Percentiles rank a stretch among this genome's conserved stretches.
These are phyloP conservation scores for Scortum barcoo DNA, from an alignment of 2,113 vertebrate species.

Conservation along the genomic window DNA sequence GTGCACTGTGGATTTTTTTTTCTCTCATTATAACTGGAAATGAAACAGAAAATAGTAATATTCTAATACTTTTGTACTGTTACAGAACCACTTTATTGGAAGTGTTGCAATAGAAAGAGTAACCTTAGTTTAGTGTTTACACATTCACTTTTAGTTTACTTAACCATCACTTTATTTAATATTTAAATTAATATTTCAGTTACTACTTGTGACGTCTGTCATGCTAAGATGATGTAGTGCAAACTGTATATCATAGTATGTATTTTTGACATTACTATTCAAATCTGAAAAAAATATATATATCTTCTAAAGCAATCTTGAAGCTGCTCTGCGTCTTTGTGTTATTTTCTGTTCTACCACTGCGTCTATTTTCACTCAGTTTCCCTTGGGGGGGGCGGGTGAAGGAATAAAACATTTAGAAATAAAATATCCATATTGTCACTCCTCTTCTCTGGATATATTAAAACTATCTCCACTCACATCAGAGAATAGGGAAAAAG, in stretches of 20 bases:
- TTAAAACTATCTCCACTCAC: neutral
- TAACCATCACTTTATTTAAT: slow-evolving; percentile 96
- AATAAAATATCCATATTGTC: neutral
- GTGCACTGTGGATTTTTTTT: slow-evolving; percentile 88
- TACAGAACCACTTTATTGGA: slow-evolving; percentile 96
- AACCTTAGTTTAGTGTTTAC: slow-evolving; percentile 98
- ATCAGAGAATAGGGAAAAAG: neutral
- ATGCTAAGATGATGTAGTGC: slow-evolving; percentile 97
- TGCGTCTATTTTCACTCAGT: no score
- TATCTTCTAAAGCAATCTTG: slow-evolving; percentile 86
- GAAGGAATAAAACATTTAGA: neutral
- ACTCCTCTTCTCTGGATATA: neutral
- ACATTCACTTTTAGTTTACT: slow-evolving; percentile 90
- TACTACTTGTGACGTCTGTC: slow-evolving; percentile 96
- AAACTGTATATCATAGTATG: slow-evolving; percentile 98
- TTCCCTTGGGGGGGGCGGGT: neutral
- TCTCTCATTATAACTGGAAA: slow-evolving; percentile 93
- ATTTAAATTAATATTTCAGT: slow-evolving; percentile 99
- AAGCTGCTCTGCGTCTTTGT: slow-evolving; percentile 64
- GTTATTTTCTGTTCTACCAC: slow-evolving; percentile 6
- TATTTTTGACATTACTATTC: slow-evolving; percentile 99
- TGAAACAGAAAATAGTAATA: slow-evolving; percentile 84
- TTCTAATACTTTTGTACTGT: slow-evolving; percentile 94
- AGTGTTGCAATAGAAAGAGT: slow-evolving; percentile 96
- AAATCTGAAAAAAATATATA: slow-evolving; percentile 95